A percentile compares a stretch with the other conserved stretches of the same genome.
phyloP scores from a whole-genome alignment of 37 sponge, comb jelly and placozoan species.

The Tethya wilhelma region DNA sequence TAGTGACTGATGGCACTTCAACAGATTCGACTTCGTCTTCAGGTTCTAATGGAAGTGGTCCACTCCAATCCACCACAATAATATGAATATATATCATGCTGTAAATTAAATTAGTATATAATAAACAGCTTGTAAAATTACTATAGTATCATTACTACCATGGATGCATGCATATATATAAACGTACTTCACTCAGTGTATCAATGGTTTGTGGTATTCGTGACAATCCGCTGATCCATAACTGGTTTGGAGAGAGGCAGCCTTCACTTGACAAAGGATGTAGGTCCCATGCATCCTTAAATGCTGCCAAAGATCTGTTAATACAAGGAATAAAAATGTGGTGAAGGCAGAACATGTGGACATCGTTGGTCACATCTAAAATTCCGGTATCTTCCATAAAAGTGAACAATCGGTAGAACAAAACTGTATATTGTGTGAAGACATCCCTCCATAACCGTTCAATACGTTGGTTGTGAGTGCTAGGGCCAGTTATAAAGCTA shows the following conservation, averaged over 20 bases:
- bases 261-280: constrained; percentile 36
- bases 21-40: no score
- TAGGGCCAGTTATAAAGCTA: constrained; percentile 44
- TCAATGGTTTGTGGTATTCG: no score
- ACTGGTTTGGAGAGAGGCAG: constrained; percentile 32
- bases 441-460: constrained; percentile 75
- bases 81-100: no score
- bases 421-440: constrained; percentile 20
- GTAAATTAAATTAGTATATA: no score
- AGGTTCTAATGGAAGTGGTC: no score
- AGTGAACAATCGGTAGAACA: constrained; percentile 47
- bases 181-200: no score
- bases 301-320: constrained; percentile 14
- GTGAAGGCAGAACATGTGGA: constrained; percentile 59
- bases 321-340: constrained; percentile 56
- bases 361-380: constrained; percentile 23
- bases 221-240: constrained; percentile 23
- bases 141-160: no score
- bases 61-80: no score
- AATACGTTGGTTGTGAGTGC: constrained; percentile 71
- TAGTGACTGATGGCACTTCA: no score
- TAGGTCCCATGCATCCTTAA: constrained; percentile 32
- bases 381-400: constrained; percentile 31
- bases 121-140: no score
- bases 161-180: no score